Conservation (phyloP, 2,888 invertebrate species). For the Apodemia hepburni region DNA sequence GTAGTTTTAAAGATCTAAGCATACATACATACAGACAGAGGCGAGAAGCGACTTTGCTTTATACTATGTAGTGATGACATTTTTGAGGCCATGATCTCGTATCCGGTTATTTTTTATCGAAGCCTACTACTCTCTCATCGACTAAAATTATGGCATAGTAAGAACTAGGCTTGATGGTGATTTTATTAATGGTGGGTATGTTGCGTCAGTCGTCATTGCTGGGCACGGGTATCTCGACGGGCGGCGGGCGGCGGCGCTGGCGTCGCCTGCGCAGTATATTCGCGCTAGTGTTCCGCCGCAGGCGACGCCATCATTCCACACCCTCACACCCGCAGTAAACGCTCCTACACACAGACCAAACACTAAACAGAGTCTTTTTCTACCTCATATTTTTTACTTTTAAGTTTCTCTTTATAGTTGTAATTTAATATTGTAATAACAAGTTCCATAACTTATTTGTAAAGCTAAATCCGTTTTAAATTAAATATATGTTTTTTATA, state of each 20-base stretch:
- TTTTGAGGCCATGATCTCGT: no score
- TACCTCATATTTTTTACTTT: slow-evolving; percentile 12
- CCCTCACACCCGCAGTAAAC: slow-evolving; percentile 38
- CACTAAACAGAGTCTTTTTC: slow-evolving; percentile 14
- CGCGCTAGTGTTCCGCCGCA: slow-evolving; percentile 87
- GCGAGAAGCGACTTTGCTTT: no score
- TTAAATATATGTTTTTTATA: background rate
- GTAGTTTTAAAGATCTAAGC: no score
- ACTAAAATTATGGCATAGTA: no score
- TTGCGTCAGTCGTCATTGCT: slow-evolving; percentile 63
- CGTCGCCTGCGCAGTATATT: slow-evolving; percentile 91
- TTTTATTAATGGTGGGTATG: background rate
- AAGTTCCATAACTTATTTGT: background rate
- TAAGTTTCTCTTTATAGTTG: slow-evolving; percentile 7
- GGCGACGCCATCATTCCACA: slow-evolving; percentile 64
- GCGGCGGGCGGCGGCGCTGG: slow-evolving; percentile 88
- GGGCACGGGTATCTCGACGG: slow-evolving; percentile 66
- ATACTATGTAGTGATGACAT: no score
- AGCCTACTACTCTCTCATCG: no score
- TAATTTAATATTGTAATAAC: background rate
- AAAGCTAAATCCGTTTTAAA: background rate
- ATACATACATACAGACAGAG: no score
- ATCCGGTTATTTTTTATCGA: no score
- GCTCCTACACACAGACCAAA: background rate
- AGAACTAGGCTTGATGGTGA: no score